Conservation (phyloP, 1,140 invertebrate species). For the Diorhabda elongata region DNA sequence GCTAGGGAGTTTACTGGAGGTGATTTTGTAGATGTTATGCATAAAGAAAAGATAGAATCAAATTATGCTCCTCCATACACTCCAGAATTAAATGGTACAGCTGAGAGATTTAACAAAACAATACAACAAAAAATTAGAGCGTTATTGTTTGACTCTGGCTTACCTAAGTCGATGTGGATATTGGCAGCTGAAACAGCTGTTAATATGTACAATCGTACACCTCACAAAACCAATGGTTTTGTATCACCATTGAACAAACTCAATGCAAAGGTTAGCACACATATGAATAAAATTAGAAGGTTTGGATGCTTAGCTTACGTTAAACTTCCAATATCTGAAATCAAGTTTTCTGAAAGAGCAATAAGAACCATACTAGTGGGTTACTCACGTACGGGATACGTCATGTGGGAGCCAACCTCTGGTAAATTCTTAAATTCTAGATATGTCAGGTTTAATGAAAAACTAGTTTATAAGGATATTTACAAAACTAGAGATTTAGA, state of each 20-base stretch:
- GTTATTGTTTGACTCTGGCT: not conserved
- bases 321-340: slow-evolving; percentile 1
- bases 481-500: not conserved
- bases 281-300: not conserved
- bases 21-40: too few species aligned
- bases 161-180: too few species aligned
- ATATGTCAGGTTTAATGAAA: slow-evolving; percentile 30
- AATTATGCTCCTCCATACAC: not conserved
- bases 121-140: slow-evolving; percentile 1
- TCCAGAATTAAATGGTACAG: slow-evolving; percentile 4
- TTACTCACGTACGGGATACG: slow-evolving; percentile 22
- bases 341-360: slow-evolving; percentile 17
- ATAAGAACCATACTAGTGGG: slow-evolving; percentile 28
- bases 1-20: too few species aligned
- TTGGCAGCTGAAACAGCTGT: too few species aligned
- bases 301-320: not conserved
- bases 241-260: not conserved
- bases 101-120: slow-evolving; percentile 4
- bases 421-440: slow-evolving; percentile 23
- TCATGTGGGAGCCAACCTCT: slow-evolving; percentile 27
- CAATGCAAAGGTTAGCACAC: too few species aligned
- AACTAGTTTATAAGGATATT: slow-evolving; percentile 23
- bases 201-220: too few species aligned
- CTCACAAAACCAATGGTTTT: not conserved
- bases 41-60: not conserved